A percentile compares a stretch with the other conserved stretches of the same genome.
Evolutionary conservation across 2,113 vertebrate genomes (phyloP).

Genomic region (Centropus unirufus): DNA sequence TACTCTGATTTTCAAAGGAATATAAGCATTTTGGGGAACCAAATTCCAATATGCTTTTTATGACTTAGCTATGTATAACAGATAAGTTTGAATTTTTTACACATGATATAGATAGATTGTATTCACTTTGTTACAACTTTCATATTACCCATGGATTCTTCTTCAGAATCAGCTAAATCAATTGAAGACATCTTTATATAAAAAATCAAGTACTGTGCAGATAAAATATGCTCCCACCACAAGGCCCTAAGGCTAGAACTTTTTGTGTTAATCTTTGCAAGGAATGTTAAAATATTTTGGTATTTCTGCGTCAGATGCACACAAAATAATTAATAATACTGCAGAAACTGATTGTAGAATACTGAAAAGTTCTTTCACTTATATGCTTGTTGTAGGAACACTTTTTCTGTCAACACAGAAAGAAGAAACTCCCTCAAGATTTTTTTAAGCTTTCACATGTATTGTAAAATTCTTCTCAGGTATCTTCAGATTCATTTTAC

Average conservation of each 20-base stretch:
- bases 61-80: neutral
- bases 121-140: neutral
- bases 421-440: neutral
- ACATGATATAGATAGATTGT: neutral
- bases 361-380: neutral
- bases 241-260: neutral
- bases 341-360: neutral
- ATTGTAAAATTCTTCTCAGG: neutral
- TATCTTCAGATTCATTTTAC: neutral
- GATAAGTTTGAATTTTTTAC: neutral
- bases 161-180: neutral
- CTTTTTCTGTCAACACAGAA: neutral
- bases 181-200: conserved; percentile 14
- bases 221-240: neutral
- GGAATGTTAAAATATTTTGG: neutral
- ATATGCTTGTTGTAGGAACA: neutral
- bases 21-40: neutral
- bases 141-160: neutral
- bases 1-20: neutral
- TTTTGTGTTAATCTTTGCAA: neutral
- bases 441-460: neutral
- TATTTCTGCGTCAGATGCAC: neutral
- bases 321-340: neutral
- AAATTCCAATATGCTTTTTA: neutral
- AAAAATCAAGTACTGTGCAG: neutral